Percentiles rank a stretch among this genome's conserved stretches.
Evolutionary conservation across 2,113 vertebrate species (phyloP).

Genomic region (Sapayoa aenigma): DNA sequence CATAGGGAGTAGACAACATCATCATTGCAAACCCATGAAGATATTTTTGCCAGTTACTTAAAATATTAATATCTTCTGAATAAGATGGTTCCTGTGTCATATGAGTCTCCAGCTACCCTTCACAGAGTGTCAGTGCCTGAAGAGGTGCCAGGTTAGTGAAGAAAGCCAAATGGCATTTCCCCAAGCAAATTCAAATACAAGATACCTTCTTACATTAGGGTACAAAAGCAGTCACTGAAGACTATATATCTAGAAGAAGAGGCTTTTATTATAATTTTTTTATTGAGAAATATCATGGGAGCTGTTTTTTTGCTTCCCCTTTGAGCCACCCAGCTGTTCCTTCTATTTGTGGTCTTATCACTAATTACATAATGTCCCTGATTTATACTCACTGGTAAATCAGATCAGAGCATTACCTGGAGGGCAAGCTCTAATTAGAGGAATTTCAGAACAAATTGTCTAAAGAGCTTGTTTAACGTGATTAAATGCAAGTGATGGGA

Average conservation of each 20-base stretch:
- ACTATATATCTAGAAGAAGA: neutral
- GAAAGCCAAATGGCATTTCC: neutral
- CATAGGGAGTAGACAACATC: neutral
- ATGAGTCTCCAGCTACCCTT: neutral
- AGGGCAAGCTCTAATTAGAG: constrained; percentile 80
- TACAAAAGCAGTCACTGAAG: neutral
- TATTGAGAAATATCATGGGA: constrained; percentile 60
- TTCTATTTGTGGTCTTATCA: constrained; percentile 75
- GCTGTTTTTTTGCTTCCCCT: constrained; percentile 67
- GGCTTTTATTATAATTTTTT: constrained; percentile 22
- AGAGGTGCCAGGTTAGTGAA: neutral
- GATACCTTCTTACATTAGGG: neutral
- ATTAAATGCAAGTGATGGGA: constrained; percentile 70
- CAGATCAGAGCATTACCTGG: constrained; percentile 79
- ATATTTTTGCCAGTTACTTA: neutral
- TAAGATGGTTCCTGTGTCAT: neutral
- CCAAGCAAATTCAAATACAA: neutral
- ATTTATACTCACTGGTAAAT: constrained; percentile 81
- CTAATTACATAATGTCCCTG: constrained; percentile 82
- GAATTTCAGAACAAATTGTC: constrained; percentile 80
- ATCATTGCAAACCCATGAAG: neutral
- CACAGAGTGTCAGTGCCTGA: neutral
- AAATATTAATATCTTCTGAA: neutral
- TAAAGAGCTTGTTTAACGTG: constrained; percentile 76
- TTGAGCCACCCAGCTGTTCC: constrained; percentile 73